phyloP scores from a whole-genome alignment of 2,113 vertebrate species.

The Channa maculata region DNA sequence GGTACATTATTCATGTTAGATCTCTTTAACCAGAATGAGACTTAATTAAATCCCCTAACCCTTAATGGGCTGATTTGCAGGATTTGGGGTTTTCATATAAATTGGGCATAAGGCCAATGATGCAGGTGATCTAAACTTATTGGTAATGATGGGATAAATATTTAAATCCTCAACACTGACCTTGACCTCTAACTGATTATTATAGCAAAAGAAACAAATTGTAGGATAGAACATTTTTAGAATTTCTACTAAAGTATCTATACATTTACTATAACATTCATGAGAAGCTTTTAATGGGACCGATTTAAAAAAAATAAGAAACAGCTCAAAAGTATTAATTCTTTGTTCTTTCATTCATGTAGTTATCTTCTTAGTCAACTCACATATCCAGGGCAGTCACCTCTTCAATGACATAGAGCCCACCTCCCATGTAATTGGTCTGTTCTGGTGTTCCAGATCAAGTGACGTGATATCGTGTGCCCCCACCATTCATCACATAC shows the following conservation, averaged over 20 bases:
- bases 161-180: too few relatives aligned
- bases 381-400: constrained; percentile 65
- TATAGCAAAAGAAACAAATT: not conserved
- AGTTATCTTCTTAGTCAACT: constrained; percentile 59
- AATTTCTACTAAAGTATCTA: too few relatives aligned
- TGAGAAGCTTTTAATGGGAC: too few relatives aligned
- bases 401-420: constrained; percentile 55
- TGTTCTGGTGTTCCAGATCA: constrained; percentile 61
- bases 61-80: not conserved
- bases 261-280: too few relatives aligned
- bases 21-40: not conserved
- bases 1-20: too few relatives aligned
- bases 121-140: too few relatives aligned
- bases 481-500: constrained; percentile 20
- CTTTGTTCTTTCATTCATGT: constrained; percentile 60
- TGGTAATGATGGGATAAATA: too few relatives aligned
- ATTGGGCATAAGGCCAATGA: not conserved
- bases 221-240: too few relatives aligned
- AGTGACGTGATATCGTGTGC: constrained; percentile 38
- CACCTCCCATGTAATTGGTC: constrained; percentile 62
- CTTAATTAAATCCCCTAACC: not conserved
- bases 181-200: not conserved
- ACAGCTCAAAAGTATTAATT: constrained; percentile 38
- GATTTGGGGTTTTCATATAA: not conserved
- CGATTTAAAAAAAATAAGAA: too few relatives aligned